phyloP scores from a whole-genome alignment of 2,113 vertebrate species.

The Sebastes schlegelii region DNA sequence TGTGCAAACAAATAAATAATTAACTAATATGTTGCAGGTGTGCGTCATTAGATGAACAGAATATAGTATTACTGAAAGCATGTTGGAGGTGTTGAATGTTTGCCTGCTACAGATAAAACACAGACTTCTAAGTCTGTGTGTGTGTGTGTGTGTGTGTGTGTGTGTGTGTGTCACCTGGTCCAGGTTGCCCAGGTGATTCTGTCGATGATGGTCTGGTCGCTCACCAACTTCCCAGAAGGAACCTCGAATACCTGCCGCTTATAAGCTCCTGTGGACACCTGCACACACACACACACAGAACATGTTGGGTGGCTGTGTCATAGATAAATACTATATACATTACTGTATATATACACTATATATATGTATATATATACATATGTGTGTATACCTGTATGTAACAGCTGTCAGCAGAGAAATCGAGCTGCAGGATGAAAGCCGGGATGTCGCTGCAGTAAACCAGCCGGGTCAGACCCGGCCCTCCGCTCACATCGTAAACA shows the following conservation, averaged over 20 bases:
- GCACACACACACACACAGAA: conserved; percentile 22
- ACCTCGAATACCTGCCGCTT: conserved; percentile 94
- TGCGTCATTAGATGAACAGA: neutral
- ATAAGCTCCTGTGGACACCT: conserved; percentile 94
- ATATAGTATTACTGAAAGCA: too few species aligned
- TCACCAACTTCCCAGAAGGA: conserved; percentile 91
- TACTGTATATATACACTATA: neutral
- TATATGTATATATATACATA: conserved; percentile 58
- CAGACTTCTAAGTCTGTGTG: neutral
- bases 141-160: conserved; percentile 12
- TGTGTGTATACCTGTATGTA: conserved; percentile 71
- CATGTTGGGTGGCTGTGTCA: neutral
- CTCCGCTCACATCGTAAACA: conserved; percentile 89
- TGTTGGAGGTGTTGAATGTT: too few species aligned
- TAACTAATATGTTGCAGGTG: too few species aligned
- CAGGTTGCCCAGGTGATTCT: conserved; percentile 97
- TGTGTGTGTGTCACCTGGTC: conserved; percentile 88
- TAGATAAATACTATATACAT: too few species aligned
- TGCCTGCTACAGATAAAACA: too few species aligned
- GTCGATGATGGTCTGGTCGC: conserved; percentile 86
- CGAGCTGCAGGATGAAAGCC: conserved; percentile 94
- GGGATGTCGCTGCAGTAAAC: conserved; percentile 96
- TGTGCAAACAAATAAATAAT: too few species aligned
- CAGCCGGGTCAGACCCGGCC: conserved; percentile 90
- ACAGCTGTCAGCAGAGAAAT: conserved; percentile 93